phyloP scores from a whole-genome alignment of 1,140 invertebrate species.

The Epicauta chinensis region DNA sequence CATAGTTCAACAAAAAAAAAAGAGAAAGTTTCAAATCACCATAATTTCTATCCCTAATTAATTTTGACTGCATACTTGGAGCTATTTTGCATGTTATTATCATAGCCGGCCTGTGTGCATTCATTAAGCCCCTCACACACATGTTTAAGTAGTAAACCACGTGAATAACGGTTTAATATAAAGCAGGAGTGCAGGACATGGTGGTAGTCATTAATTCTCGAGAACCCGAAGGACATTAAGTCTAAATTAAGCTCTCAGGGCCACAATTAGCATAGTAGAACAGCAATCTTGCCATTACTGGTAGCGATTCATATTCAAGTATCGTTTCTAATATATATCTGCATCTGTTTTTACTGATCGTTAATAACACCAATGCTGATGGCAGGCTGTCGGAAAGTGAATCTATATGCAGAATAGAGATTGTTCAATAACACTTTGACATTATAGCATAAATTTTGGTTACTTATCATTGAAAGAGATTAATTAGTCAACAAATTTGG shows the following conservation, averaged over 20 bases:
- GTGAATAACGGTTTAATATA: slow-evolving; percentile 11
- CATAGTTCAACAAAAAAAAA: no score
- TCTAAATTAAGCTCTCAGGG: slow-evolving; percentile 18
- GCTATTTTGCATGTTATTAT: slow-evolving; percentile 1
- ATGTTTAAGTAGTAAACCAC: slow-evolving; percentile 11
- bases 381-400: no score
- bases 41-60: no score
- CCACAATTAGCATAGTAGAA: slow-evolving; percentile 16
- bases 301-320: slow-evolving; percentile 14
- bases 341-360: slow-evolving; percentile 19
- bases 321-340: slow-evolving; percentile 8
- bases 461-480: no score
- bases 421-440: no score
- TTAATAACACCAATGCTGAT: background rate
- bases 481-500: no score
- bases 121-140: slow-evolving; percentile 6
- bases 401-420: no score
- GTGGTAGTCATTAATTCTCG: slow-evolving; percentile 6
- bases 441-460: no score
- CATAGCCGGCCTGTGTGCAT: background rate
- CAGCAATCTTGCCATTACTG: slow-evolving; percentile 9
- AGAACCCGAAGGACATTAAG: slow-evolving; percentile 15
- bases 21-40: no score
- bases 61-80: no score
- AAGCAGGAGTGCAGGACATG: slow-evolving; percentile 1